Conservation (phyloP, 2,113 vertebrate genomes). For the Micromys minutus region DNA sequence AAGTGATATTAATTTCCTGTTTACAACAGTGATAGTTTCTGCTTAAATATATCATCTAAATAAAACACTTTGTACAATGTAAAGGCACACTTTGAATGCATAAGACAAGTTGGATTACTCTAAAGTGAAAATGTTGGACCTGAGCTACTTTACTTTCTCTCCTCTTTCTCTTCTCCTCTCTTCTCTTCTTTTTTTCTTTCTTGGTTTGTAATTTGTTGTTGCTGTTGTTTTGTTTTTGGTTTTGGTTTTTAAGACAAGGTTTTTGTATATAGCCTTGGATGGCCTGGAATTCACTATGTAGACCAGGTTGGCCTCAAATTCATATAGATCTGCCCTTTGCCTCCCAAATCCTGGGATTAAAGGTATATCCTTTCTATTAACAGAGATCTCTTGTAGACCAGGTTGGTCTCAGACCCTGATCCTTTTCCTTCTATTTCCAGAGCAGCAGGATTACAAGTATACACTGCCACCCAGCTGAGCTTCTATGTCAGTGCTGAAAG, state of each 20-base stretch:
- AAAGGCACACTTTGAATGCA: conserved; percentile 14
- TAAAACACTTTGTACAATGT: background rate
- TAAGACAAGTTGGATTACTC: background rate
- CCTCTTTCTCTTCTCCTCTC: background rate
- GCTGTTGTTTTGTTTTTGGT: background rate
- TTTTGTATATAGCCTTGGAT: background rate
- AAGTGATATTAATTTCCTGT: background rate
- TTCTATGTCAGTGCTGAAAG: background rate
- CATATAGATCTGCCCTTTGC: background rate
- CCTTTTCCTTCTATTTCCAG: background rate
- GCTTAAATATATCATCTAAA: conserved; percentile 49
- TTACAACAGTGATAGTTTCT: background rate
- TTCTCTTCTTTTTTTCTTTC: background rate
- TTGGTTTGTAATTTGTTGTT: background rate
- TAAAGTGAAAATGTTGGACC: background rate
- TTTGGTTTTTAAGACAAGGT: background rate
- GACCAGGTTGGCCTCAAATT: background rate
- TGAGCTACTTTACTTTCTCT: background rate
- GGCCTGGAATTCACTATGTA: background rate
- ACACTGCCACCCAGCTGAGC: background rate
- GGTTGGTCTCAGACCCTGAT: background rate
- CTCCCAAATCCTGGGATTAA: background rate
- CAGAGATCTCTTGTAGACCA: background rate
- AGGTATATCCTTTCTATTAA: background rate
- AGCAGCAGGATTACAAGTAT: background rate